These are phyloP conservation scores for Atherinosoma microstoma DNA, from an alignment of 2,797 vertebrate species.

Conservation along the genomic window DNA sequence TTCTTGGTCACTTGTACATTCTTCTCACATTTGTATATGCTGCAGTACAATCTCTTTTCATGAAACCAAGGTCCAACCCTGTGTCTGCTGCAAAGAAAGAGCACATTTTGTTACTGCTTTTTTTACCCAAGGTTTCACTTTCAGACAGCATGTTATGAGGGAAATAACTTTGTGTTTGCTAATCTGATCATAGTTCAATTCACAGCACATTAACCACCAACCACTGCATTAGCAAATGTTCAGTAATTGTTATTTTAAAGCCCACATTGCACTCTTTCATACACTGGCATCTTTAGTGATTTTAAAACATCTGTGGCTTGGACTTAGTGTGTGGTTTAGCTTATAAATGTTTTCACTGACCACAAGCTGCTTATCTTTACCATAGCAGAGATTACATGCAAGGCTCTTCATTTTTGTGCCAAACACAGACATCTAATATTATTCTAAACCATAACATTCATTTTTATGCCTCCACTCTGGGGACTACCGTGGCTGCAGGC, in stretches of 20 bases:
- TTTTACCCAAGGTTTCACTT: constrained; percentile 25
- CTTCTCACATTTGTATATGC: constrained; percentile 17
- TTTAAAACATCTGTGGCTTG: constrained; percentile 11
- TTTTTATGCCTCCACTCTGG: not conserved
- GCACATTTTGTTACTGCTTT: constrained; percentile 8
- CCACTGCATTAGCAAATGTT: constrained; percentile 3
- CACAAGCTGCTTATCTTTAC: not conserved
- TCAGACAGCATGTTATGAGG: not conserved
- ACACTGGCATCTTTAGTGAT: not conserved
- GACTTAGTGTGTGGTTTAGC: not conserved
- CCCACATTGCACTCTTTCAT: not conserved
- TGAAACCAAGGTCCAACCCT: constrained; percentile 43
- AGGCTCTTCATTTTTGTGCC: not conserved
- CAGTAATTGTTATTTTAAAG: constrained; percentile 10
- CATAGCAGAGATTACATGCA: constrained; percentile 10
- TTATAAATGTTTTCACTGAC: constrained; percentile 17
- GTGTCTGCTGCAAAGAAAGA: constrained; percentile 11
- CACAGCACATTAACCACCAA: not conserved
- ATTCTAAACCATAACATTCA: not conserved
- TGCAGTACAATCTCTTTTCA: constrained; percentile 22
- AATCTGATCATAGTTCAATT: not conserved
- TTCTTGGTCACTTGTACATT: constrained; percentile 29
- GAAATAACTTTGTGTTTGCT: not conserved
- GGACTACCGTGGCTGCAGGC: not conserved
- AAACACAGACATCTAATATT: not conserved